phyloP scores from a whole-genome alignment of 2,113 vertebrate genomes.

The Lota lota region DNA sequence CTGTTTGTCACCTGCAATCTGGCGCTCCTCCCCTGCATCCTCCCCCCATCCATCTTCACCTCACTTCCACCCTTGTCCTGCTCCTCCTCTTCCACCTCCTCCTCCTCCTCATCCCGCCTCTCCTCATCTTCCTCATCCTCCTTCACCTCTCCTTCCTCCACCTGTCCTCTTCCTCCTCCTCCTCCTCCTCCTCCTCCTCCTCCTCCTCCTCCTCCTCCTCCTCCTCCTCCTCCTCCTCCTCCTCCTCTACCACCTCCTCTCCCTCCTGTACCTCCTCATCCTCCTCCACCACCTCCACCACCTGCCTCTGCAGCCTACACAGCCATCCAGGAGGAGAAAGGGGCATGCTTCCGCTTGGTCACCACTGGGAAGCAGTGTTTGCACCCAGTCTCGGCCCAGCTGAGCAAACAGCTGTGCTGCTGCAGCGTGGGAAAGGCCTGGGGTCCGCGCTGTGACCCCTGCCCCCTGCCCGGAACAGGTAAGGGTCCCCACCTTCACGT shows the following conservation, averaged over 20 bases:
- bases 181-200: constrained; percentile 27
- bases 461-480: constrained; percentile 95
- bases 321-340: constrained; percentile 88
- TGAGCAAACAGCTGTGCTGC: constrained; percentile 98
- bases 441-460: constrained; percentile 94
- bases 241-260: too few species aligned
- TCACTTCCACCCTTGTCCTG: not conserved
- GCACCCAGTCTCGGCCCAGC: constrained; percentile 94
- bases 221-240: too few species aligned
- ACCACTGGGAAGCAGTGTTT: constrained; percentile 90
- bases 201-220: constrained; percentile 23
- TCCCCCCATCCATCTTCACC: constrained; percentile 48
- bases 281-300: constrained; percentile 47
- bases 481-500: constrained; percentile 67
- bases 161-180: constrained; percentile 26
- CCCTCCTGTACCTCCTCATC: constrained; percentile 14
- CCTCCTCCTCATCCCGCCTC: too few species aligned
- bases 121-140: constrained; percentile 61
- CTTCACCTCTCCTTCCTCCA: constrained; percentile 42
- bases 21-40: constrained; percentile 39
- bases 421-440: constrained; percentile 99
- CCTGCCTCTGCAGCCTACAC: constrained; percentile 80
- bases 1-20: constrained; percentile 44
- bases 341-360: constrained; percentile 94
- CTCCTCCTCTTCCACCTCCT: too few species aligned